Evolutionary conservation across 2,113 vertebrate genomes (phyloP).

Genomic region (Chaetodon auriga): DNA sequence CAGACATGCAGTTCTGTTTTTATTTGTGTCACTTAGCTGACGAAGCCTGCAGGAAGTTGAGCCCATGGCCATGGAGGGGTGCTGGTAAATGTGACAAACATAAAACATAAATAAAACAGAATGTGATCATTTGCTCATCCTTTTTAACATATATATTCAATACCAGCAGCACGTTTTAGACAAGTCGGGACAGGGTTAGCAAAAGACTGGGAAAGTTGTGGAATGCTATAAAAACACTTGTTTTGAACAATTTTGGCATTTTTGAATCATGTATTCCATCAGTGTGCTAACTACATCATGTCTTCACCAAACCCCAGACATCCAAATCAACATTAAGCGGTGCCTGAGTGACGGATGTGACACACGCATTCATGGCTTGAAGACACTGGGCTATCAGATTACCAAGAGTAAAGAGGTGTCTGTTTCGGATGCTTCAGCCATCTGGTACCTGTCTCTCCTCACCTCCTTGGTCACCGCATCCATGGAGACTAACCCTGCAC

Average conservation of each 20-base stretch:
- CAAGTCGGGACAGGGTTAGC: too few relatives aligned
- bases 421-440: conserved; percentile 95
- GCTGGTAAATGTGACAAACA: too few relatives aligned
- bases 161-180: too few relatives aligned
- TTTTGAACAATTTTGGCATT: neutral
- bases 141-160: too few relatives aligned
- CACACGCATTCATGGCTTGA: conserved; percentile 94
- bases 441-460: conserved; percentile 98
- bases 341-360: conserved; percentile 98
- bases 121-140: too few relatives aligned
- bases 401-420: conserved; percentile 93
- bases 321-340: conserved; percentile 98
- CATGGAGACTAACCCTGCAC: conserved; percentile 95
- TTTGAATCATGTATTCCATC: conserved; percentile 28
- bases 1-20: too few relatives aligned
- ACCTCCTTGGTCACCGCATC: conserved; percentile 97
- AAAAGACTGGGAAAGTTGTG: too few relatives aligned
- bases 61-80: too few relatives aligned
- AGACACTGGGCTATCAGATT: conserved; percentile 93
- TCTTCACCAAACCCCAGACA: conserved; percentile 83
- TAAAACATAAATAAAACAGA: too few relatives aligned
- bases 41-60: too few relatives aligned
- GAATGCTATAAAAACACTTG: too few relatives aligned
- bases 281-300: conserved; percentile 42
- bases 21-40: too few relatives aligned